Evolutionary conservation across 1,140 invertebrate genomes (phyloP).

Genomic region (Conopomorpha cramerella): DNA sequence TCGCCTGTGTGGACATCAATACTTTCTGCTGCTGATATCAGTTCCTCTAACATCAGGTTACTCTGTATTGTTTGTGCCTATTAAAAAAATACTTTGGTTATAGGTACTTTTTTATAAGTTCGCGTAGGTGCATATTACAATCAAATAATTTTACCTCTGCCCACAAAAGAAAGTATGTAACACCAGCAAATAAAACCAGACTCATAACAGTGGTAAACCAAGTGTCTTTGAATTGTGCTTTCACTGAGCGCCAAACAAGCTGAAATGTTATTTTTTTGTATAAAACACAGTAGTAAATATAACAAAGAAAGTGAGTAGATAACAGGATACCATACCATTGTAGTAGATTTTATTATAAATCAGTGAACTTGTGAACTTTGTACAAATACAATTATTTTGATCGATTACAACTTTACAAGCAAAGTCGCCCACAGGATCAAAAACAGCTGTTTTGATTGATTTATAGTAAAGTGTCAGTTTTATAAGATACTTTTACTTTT

Average conservation of each 20-base stretch:
- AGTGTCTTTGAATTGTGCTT: constrained; percentile 37
- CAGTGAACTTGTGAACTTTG: too few relatives aligned
- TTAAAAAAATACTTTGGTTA: constrained; percentile 8
- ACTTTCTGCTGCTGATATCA: constrained; percentile 31
- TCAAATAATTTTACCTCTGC: constrained; percentile 27
- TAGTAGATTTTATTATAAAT: too few relatives aligned
- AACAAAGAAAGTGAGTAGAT: neutral
- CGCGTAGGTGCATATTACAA: neutral
- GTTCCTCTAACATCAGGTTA: constrained; percentile 43
- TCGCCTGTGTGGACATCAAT: constrained; percentile 35
- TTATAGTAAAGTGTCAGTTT: too few relatives aligned
- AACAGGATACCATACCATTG: too few relatives aligned
- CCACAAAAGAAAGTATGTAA: constrained; percentile 48
- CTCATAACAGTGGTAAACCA: constrained; percentile 41
- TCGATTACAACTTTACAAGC: too few relatives aligned
- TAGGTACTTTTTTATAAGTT: too few relatives aligned
- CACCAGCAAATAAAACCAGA: constrained; percentile 35
- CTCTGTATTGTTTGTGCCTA: constrained; percentile 45
- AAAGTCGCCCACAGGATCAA: too few relatives aligned
- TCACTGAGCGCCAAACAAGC: constrained; percentile 32
- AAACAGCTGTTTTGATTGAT: too few relatives aligned
- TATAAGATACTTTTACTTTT: too few relatives aligned
- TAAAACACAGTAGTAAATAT: neutral
- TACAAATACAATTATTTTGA: too few relatives aligned
- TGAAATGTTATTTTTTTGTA: constrained; percentile 1